These are phyloP conservation scores for Chironomus tentans DNA, from an alignment of 2,888 invertebrate species.

Conservation along the genomic window DNA sequence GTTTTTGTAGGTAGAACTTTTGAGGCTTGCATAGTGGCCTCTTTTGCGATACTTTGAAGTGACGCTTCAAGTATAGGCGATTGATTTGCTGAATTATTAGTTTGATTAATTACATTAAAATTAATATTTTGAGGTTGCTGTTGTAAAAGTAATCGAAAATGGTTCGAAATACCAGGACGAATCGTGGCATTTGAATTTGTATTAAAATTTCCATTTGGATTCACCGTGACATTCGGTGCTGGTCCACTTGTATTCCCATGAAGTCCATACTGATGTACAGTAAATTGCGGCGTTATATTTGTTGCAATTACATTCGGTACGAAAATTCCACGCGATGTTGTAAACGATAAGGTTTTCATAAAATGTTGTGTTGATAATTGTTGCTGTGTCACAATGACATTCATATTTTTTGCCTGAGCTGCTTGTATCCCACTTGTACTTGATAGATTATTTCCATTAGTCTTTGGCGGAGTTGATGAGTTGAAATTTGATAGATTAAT, in stretches of 20 bases:
- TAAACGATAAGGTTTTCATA: conserved; percentile 29
- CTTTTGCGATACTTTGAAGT: conserved; percentile 28
- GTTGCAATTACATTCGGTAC: conserved; percentile 29
- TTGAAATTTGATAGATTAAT: conserved; percentile 28
- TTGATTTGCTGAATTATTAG: neutral
- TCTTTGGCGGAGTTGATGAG: conserved; percentile 28
- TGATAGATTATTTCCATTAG: neutral
- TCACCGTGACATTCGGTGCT: conserved; percentile 60
- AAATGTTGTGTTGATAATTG: conserved; percentile 28
- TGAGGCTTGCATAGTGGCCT: conserved; percentile 26
- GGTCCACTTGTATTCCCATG: conserved; percentile 41
- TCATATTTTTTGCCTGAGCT: conserved; percentile 24
- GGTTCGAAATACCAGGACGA: conserved; percentile 23
- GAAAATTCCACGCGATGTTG: conserved; percentile 28
- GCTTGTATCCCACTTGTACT: conserved; percentile 4
- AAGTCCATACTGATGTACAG: conserved; percentile 30
- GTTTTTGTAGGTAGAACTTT: conserved; percentile 24
- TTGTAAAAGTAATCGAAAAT: conserved; percentile 27
- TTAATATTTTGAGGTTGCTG: conserved; percentile 25
- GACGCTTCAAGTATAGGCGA: conserved; percentile 29
- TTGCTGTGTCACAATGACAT: conserved; percentile 29
- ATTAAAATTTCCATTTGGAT: conserved; percentile 46
- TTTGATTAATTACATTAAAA: conserved; percentile 27
- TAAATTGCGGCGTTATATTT: conserved; percentile 29
- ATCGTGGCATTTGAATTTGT: conserved; percentile 30